Conservation (phyloP, 2,113 vertebrate species). For the Cyprinodon brontotheroides region DNA sequence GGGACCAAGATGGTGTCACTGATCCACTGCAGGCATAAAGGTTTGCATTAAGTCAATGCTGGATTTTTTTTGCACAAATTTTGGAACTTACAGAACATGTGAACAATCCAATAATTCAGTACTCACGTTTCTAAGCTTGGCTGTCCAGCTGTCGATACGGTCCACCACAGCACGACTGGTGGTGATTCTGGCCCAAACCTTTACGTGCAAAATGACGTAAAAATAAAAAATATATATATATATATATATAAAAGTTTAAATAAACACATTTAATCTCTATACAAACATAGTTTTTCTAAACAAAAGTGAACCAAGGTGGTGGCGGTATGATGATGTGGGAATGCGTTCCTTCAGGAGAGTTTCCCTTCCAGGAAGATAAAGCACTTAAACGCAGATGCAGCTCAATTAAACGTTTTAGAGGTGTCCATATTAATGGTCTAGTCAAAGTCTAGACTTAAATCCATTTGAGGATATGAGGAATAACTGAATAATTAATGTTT, state of each 20-base stretch:
- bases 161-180: slow-evolving; percentile 87
- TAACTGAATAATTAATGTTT: neutral
- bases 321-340: neutral
- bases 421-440: neutral
- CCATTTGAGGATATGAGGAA: neutral
- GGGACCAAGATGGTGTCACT: slow-evolving; percentile 95
- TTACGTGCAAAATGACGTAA: neutral
- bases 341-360: too few relatives aligned
- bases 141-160: slow-evolving; percentile 92
- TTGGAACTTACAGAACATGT: neutral
- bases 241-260: neutral
- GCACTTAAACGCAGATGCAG: too few relatives aligned
- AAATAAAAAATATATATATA: too few relatives aligned
- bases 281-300: neutral
- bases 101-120: neutral
- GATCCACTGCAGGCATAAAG: slow-evolving; percentile 85
- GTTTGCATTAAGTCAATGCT: neutral
- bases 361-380: too few relatives aligned
- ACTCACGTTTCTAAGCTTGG: slow-evolving; percentile 93
- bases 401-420: too few relatives aligned
- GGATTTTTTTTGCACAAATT: neutral
- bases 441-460: neutral
- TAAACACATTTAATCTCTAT: neutral
- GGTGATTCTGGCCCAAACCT: slow-evolving; percentile 96
- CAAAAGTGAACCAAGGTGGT: neutral